Evolutionary conservation across 2,113 vertebrate species (phyloP).

Genomic region (Apodemus sylvaticus): DNA sequence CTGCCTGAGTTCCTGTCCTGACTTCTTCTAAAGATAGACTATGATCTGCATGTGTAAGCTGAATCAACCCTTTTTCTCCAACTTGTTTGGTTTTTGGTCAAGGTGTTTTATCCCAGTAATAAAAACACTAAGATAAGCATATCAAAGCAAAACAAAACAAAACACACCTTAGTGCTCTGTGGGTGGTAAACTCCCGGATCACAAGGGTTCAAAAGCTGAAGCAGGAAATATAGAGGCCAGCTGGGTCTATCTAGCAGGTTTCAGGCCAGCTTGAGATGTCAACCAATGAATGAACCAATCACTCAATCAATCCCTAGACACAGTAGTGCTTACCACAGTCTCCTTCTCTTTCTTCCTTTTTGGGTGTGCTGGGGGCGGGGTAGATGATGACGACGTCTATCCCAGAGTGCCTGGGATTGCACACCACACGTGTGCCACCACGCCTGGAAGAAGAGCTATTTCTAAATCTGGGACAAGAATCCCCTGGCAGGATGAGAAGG

Average conservation of each 20-base stretch:
- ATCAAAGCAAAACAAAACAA: not conserved
- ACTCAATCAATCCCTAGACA: not conserved
- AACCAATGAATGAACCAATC: not conserved
- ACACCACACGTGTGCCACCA: not conserved
- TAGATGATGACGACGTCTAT: not conserved
- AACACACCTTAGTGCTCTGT: not conserved
- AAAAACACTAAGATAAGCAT: too few species aligned
- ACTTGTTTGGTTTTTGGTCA: too few species aligned
- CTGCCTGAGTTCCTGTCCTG: too few species aligned
- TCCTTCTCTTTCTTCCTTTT: not conserved
- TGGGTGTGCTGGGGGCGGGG: not conserved
- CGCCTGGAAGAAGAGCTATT: not conserved
- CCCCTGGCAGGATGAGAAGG: not conserved
- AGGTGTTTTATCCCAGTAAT: too few species aligned
- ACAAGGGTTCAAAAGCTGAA: not conserved
- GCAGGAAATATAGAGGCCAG: not conserved
- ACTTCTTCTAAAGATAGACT: too few species aligned
- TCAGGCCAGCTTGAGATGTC: not conserved
- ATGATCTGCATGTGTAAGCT: too few species aligned
- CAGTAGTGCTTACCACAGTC: not conserved
- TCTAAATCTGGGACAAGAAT: slow-evolving; percentile 51
- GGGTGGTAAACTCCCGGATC: not conserved
- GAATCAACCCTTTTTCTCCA: too few species aligned
- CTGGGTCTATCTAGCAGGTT: not conserved
- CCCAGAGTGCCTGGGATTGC: not conserved